These are phyloP conservation scores for Anableps anableps DNA, from an alignment of 2,797 vertebrate species.

Conservation along the genomic window DNA sequence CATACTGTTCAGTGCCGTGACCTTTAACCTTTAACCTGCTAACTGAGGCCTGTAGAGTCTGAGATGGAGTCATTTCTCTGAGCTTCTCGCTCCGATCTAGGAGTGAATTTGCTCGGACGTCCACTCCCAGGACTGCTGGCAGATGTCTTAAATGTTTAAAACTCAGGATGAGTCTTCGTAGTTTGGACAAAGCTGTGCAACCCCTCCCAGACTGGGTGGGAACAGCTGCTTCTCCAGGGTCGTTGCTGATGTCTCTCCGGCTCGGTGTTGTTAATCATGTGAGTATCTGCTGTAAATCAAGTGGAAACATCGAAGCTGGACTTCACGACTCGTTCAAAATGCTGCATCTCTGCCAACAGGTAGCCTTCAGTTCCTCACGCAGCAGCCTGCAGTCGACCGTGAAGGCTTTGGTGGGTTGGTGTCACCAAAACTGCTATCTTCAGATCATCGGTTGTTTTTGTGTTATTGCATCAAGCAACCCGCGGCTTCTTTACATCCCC, in stretches of 20 bases:
- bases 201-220: too few relatives aligned
- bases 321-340: background rate
- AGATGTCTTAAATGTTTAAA: too few relatives aligned
- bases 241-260: background rate
- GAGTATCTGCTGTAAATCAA: background rate
- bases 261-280: too few relatives aligned
- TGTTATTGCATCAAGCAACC: slow-evolving; percentile 5
- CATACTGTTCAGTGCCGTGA: too few relatives aligned
- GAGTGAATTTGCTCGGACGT: too few relatives aligned
- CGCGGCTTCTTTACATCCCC: slow-evolving; percentile 4
- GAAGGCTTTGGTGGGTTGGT: background rate
- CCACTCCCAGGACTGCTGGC: too few relatives aligned
- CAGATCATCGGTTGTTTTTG: background rate
- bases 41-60: too few relatives aligned
- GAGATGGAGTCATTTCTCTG: too few relatives aligned
- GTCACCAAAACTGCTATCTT: background rate
- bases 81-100: too few relatives aligned
- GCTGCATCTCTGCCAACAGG: background rate
- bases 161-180: too few relatives aligned
- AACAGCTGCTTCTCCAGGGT: background rate
- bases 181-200: too few relatives aligned
- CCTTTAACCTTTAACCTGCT: too few relatives aligned
- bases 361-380: background rate
- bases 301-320: background rate
- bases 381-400: background rate